phyloP scores from a whole-genome alignment of 2,113 vertebrate genomes.

The Paracanthobrama guichenoti region DNA sequence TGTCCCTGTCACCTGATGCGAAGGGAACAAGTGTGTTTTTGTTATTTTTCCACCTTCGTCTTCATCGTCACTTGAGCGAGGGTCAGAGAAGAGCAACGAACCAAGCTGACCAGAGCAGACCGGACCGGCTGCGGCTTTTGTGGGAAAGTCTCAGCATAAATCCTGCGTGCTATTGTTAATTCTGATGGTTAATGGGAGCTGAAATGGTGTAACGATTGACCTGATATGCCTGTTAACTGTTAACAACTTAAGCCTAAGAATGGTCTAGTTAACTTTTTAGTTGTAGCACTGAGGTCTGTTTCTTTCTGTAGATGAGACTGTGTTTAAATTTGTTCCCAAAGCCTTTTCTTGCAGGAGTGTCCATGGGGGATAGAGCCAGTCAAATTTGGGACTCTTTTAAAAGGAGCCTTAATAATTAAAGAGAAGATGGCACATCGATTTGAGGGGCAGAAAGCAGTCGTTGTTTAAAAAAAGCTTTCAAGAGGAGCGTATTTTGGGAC shows the following conservation, averaged over 20 bases:
- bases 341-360: conserved; percentile 94
- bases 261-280: conserved; percentile 44
- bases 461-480: conserved; percentile 83
- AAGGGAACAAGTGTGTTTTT: conserved; percentile 75
- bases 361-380: conserved; percentile 85
- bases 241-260: conserved; percentile 41
- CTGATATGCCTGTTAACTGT: conserved; percentile 34
- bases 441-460: conserved; percentile 75
- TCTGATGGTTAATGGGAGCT: conserved; percentile 36
- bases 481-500: conserved; percentile 89
- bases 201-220: conserved; percentile 23
- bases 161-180: conserved; percentile 37
- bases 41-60: conserved; percentile 75
- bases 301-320: conserved; percentile 77
- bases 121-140: conserved; percentile 35
- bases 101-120: conserved; percentile 44
- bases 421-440: conserved; percentile 90
- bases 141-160: conserved; percentile 24
- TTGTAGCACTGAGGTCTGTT: conserved; percentile 42
- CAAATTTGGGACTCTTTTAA: conserved; percentile 88
- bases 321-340: conserved; percentile 87
- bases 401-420: conserved; percentile 89
- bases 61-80: conserved; percentile 66
- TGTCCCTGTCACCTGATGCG: conserved; percentile 87
- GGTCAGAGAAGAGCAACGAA: conserved; percentile 54